A percentile compares a stretch with the other conserved stretches of the same genome.
Evolutionary conservation across 2,888 invertebrate species (phyloP).

Genomic region (Elegia similella): DNA sequence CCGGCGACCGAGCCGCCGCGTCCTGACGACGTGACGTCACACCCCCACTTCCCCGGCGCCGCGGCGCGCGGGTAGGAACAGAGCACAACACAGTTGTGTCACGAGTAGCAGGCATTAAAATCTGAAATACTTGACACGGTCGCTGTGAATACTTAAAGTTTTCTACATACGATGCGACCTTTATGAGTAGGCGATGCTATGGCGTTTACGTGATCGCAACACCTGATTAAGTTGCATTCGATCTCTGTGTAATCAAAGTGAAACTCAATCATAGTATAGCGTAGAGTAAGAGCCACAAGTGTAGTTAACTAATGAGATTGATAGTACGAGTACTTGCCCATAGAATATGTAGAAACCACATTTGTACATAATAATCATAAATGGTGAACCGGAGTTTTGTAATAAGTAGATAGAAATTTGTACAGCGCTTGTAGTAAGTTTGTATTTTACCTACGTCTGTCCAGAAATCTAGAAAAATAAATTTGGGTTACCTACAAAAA

Average conservation of each 20-base stretch:
- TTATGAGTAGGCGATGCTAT: background rate
- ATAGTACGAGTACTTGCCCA: constrained; percentile 1
- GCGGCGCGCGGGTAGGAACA: constrained; percentile 20
- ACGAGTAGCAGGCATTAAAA: background rate
- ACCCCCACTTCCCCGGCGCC: constrained; percentile 16
- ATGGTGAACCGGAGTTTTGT: constrained; percentile 25
- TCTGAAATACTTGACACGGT: constrained; percentile 4
- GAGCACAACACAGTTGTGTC: background rate
- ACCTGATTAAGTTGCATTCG: background rate
- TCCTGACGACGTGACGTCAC: constrained; percentile 5
- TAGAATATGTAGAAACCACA: constrained; percentile 22
- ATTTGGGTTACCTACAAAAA: background rate
- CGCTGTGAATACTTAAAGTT: constrained; percentile 8
- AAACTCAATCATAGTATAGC: background rate
- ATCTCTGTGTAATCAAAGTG: constrained; percentile 5
- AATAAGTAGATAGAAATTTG: constrained; percentile 48
- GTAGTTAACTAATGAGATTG: constrained; percentile 16
- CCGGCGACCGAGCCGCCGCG: constrained; percentile 7
- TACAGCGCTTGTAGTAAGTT: constrained; percentile 42
- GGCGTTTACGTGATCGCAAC: background rate
- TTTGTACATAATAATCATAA: constrained; percentile 40
- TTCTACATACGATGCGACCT: constrained; percentile 2
- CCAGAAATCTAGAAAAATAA: background rate
- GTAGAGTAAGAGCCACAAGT: background rate
- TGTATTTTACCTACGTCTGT: background rate